Conservation (phyloP, 2,797 vertebrate species). For the Argya squamiceps region DNA sequence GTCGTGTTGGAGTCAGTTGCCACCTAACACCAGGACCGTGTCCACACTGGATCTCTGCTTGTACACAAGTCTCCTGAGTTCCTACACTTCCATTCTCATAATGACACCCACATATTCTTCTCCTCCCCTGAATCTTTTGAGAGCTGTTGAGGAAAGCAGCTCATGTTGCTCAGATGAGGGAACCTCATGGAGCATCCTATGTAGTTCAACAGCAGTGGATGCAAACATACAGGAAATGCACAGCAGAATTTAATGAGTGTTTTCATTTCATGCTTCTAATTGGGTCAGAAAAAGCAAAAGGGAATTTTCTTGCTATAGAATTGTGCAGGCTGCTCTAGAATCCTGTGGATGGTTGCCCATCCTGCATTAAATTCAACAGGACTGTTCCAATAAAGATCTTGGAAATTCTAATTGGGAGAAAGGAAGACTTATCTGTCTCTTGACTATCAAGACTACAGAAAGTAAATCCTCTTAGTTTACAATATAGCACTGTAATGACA, state of each 20-base stretch:
- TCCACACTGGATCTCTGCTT: neutral
- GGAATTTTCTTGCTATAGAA: neutral
- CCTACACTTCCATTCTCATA: neutral
- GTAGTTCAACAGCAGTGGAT: neutral
- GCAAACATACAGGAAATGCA: neutral
- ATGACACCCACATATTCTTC: rapidly evolving
- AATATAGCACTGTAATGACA: neutral
- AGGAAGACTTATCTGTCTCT: neutral
- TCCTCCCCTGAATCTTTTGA: neutral
- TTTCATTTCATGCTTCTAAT: neutral
- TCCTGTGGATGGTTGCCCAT: neutral
- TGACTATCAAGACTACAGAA: neutral
- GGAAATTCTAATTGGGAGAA: neutral
- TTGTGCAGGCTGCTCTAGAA: neutral
- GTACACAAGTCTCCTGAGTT: neutral
- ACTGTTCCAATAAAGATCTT: neutral
- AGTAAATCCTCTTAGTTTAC: neutral
- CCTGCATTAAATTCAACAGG: neutral
- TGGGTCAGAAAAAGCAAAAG: neutral
- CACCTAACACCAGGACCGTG: neutral
- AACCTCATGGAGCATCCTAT: neutral
- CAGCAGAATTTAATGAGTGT: neutral
- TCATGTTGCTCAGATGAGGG: neutral
- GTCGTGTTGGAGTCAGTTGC: rapidly evolving
- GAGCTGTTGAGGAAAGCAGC: neutral